Conservation (phyloP, 2,888 invertebrate species). For the Platynereis dumerilii region DNA sequence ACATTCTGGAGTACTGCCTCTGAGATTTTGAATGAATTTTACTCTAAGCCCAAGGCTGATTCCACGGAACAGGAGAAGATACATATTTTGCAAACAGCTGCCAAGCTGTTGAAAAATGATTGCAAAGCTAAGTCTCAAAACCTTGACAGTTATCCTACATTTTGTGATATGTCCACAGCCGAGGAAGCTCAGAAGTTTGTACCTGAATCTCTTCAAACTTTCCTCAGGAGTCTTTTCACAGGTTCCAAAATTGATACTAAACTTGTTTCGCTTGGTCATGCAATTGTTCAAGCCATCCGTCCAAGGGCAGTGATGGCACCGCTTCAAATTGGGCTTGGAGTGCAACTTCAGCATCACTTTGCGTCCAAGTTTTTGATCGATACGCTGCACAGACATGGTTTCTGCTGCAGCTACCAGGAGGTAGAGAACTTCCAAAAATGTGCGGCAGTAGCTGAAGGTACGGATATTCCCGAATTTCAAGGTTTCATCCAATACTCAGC, state of each 20-base stretch:
- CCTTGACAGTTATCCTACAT: conserved; percentile 31
- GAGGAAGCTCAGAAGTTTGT: conserved; percentile 24
- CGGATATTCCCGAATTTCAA: conserved; percentile 14
- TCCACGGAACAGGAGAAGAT: conserved; percentile 28
- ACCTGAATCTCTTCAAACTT: conserved; percentile 32
- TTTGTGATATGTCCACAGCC: conserved; percentile 23
- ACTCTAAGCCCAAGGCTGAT: conserved; percentile 21
- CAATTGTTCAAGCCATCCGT: conserved; percentile 38
- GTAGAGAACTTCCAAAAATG: conserved; percentile 17
- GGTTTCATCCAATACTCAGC: too few relatives aligned
- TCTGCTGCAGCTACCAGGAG: conserved; percentile 36
- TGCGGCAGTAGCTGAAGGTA: conserved; percentile 13
- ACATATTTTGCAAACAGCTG: conserved; percentile 37
- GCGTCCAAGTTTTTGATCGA: conserved; percentile 41
- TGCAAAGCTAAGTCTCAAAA: conserved; percentile 34
- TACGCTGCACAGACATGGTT: conserved; percentile 37
- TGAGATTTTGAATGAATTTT: conserved; percentile 30
- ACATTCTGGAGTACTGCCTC: conserved; percentile 35
- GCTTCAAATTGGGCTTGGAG: conserved; percentile 39
- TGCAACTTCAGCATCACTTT: conserved; percentile 42
- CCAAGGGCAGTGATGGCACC: conserved; percentile 39
- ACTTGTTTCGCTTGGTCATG: conserved; percentile 38
- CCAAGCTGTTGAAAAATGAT: conserved; percentile 40
- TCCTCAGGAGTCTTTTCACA: conserved; percentile 24
- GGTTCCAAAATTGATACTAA: conserved; percentile 23